Evolutionary conservation across 2,797 vertebrate species (phyloP).

Genomic region (Periophthalmus magnuspinnatus): DNA sequence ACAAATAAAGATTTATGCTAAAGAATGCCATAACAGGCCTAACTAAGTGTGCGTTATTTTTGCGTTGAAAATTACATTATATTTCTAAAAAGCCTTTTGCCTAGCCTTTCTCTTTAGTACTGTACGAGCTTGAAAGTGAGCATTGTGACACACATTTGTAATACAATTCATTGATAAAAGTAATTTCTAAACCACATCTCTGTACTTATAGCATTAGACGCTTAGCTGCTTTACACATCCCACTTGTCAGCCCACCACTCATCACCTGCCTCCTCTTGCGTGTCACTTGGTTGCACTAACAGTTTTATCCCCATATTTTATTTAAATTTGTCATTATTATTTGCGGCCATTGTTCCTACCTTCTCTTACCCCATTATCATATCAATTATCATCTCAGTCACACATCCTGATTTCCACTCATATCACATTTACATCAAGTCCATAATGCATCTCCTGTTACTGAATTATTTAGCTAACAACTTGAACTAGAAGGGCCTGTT

Average conservation of each 20-base stretch:
- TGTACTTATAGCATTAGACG: neutral
- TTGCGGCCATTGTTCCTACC: conserved; percentile 75
- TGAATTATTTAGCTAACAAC: conserved; percentile 81
- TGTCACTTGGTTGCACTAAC: conserved; percentile 63
- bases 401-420: conserved; percentile 76
- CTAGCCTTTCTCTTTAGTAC: no score
- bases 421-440: conserved; percentile 78
- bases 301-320: conserved; percentile 79
- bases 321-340: conserved; percentile 77
- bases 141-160: neutral
- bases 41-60: no score
- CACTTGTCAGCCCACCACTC: neutral
- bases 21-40: no score
- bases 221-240: neutral
- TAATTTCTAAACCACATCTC: neutral
- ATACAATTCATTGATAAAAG: neutral
- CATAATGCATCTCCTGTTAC: conserved; percentile 73
- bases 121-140: no score
- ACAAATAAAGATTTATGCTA: no score
- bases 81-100: no score
- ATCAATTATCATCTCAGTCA: conserved; percentile 82
- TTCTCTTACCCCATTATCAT: conserved; percentile 75
- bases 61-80: no score
- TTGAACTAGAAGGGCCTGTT: conserved; percentile 74
- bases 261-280: conserved; percentile 25